phyloP scores from a whole-genome alignment of 92 coral and sea anemone genomes.

The Palythoa grandis region DNA sequence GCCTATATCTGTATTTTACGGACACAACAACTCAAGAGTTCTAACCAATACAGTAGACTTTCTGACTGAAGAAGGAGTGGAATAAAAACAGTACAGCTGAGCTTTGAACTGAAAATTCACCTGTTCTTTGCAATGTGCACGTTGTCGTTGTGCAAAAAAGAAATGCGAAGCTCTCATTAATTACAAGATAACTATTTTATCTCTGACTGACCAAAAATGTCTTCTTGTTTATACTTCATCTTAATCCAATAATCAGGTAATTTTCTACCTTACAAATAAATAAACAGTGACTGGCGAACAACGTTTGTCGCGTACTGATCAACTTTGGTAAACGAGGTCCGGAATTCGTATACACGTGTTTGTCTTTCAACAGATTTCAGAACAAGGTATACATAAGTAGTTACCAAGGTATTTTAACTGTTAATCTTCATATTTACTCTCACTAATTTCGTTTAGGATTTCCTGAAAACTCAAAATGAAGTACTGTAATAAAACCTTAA shows the following conservation, averaged over 20 bases:
- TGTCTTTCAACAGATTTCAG: background rate
- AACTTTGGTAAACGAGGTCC: background rate
- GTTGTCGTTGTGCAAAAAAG: background rate
- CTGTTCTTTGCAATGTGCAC: background rate
- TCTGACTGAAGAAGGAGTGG: too few species aligned
- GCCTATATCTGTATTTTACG: conserved; percentile 12
- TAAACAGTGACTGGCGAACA: background rate
- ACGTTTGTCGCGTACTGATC: background rate
- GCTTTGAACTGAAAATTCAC: background rate
- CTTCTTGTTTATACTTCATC: conserved; percentile 34
- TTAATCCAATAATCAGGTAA: conserved; percentile 9
- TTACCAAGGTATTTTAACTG: background rate
- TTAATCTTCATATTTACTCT: background rate
- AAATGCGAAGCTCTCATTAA: background rate
- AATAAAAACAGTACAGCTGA: background rate
- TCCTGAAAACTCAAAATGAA: background rate
- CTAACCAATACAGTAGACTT: background rate
- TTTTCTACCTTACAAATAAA: background rate
- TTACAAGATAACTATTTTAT: conserved; percentile 28
- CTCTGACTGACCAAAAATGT: conserved; percentile 10
- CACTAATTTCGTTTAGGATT: background rate
- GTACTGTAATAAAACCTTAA: background rate
- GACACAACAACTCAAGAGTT: background rate
- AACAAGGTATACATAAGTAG: background rate
- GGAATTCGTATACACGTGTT: background rate